A percentile compares a stretch with the other conserved stretches of the same genome.
These are phyloP conservation scores for Cygnus olor DNA, from an alignment of 2,797 vertebrate species.

Conservation along the genomic window DNA sequence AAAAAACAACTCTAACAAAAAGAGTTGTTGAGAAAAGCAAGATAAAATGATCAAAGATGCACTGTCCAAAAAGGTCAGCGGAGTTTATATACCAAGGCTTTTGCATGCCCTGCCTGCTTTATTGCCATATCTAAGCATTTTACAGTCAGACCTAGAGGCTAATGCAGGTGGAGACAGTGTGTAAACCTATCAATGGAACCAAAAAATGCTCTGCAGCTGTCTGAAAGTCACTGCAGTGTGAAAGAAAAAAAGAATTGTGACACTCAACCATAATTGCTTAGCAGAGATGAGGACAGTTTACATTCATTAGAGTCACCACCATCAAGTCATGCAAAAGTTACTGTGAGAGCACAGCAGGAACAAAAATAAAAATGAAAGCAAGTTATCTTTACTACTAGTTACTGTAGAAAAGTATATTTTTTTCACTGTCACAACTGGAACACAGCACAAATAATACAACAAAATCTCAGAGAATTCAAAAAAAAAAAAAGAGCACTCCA, in stretches of 20 bases:
- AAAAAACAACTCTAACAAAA: conserved; percentile 41
- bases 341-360: neutral
- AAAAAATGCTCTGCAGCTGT: neutral
- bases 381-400: neutral
- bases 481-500: neutral
- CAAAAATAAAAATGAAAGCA: neutral
- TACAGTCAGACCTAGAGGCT: neutral
- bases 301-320: fast-evolving
- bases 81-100: neutral
- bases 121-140: neutral
- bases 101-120: neutral
- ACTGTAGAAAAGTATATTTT: neutral
- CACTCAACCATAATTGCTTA: neutral
- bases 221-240: neutral
- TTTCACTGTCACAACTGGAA: neutral
- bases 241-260: neutral
- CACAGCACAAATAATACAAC: neutral
- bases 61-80: neutral
- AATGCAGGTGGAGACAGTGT: neutral
- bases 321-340: neutral
- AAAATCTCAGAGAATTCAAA: neutral
- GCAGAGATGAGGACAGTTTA: neutral
- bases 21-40: conserved; percentile 35
- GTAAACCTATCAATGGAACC: neutral
- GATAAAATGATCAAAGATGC: conserved; percentile 57